phyloP scores from a whole-genome alignment of 1,140 invertebrate genomes.

The Colletes latitarsis region DNA sequence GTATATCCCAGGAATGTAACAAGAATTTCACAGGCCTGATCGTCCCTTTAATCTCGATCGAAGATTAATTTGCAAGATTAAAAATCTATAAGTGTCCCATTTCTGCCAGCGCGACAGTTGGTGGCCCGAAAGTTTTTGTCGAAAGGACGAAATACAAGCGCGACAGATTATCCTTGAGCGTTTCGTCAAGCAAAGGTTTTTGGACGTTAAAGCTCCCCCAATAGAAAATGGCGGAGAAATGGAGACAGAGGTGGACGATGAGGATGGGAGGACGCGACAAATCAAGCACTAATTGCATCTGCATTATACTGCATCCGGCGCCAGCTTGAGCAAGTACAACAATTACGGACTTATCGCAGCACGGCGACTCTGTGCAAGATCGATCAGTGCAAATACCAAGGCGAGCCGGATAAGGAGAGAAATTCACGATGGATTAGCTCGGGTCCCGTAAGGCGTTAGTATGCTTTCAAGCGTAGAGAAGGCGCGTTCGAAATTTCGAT shows the following conservation, averaged over 20 bases:
- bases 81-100: no score
- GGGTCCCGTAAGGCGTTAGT: constrained; percentile 50
- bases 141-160: constrained; percentile 7
- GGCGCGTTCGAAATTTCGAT: constrained; percentile 66
- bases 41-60: no score
- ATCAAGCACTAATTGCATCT: constrained; percentile 67
- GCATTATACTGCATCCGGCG: constrained; percentile 43
- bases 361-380: constrained; percentile 43
- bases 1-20: no score
- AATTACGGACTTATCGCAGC: constrained; percentile 65
- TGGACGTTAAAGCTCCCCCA: constrained; percentile 16
- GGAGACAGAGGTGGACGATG: neutral
- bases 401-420: constrained; percentile 31
- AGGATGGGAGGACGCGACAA: constrained; percentile 39
- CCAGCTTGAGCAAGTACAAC: constrained; percentile 61
- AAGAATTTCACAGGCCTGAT: no score
- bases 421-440: constrained; percentile 55
- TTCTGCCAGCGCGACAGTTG: no score
- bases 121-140: constrained; percentile 33
- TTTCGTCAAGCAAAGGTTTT: constrained; percentile 41
- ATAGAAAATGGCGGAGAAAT: constrained; percentile 36
- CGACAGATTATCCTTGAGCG: constrained; percentile 10
- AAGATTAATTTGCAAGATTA: no score
- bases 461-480: constrained; percentile 36
- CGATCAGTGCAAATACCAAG: constrained; percentile 56